Conservation (phyloP, 2,888 invertebrate species). For the Pimpla rufipes region DNA sequence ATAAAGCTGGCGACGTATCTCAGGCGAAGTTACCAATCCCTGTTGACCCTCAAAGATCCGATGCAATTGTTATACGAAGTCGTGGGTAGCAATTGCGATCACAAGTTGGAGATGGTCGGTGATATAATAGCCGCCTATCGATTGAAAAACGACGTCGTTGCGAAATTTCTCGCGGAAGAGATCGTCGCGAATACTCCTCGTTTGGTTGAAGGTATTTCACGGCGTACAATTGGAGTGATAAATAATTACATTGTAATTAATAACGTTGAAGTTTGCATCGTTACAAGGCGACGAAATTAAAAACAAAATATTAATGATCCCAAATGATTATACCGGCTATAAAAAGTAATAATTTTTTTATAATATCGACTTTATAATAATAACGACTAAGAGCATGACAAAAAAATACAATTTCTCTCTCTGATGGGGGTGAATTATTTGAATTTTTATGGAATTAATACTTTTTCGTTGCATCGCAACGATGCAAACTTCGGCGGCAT, state of each 20-base stretch:
- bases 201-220: slow-evolving; percentile 79
- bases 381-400: no score
- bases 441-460: no score
- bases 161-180: slow-evolving; percentile 89
- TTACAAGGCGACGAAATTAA: no score
- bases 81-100: slow-evolving; percentile 86
- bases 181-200: slow-evolving; percentile 85
- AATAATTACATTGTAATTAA: not conserved
- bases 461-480: no score
- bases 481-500: no score
- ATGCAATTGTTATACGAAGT: slow-evolving; percentile 86
- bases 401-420: no score
- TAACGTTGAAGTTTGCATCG: no score
- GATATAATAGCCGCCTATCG: slow-evolving; percentile 88
- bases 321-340: no score
- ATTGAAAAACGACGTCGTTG: slow-evolving; percentile 86
- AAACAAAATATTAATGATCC: no score
- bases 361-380: no score
- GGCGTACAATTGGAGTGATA: slow-evolving; percentile 7
- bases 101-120: slow-evolving; percentile 88
- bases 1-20: slow-evolving; percentile 87
- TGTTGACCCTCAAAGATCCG: slow-evolving; percentile 86
- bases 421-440: no score
- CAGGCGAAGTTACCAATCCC: slow-evolving; percentile 87
- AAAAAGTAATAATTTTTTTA: no score